Conservation (phyloP, 1,140 invertebrate species). For the Zaprionus taronus region DNA sequence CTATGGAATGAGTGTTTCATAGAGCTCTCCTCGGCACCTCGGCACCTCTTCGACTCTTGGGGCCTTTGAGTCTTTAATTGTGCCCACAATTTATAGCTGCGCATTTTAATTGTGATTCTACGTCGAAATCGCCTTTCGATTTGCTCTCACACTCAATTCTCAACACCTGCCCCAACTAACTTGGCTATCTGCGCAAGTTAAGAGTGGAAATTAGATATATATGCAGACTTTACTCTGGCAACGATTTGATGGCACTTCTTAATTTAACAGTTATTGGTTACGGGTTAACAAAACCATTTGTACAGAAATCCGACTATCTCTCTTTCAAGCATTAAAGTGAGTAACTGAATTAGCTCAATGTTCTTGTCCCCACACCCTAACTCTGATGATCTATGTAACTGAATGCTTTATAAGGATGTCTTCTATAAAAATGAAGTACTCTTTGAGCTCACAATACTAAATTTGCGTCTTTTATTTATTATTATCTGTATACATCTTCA, state of each 20-base stretch:
- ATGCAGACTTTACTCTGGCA: too few relatives aligned
- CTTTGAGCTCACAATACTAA: too few relatives aligned
- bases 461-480: too few relatives aligned
- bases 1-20: constrained; percentile 39
- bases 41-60: not conserved
- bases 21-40: not conserved
- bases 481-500: too few relatives aligned
- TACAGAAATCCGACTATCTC: not conserved
- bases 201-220: constrained; percentile 4
- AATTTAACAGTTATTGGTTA: not conserved
- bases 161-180: not conserved
- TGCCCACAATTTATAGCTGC: not conserved
- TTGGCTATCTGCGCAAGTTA: not conserved
- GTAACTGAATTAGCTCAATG: not conserved
- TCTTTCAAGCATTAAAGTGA: not conserved
- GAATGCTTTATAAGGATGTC: too few relatives aligned
- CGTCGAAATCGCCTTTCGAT: not conserved
- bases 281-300: not conserved
- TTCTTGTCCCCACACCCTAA: too few relatives aligned
- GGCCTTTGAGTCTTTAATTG: not conserved
- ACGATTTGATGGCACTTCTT: too few relatives aligned
- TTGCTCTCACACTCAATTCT: not conserved
- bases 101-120: constrained; percentile 3
- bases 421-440: too few relatives aligned
- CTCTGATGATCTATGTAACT: too few relatives aligned